A percentile compares a stretch with the other conserved stretches of the same genome.
phyloP scores from a whole-genome alignment of 2,113 vertebrate species.

The Ancistrus triradiatus region DNA sequence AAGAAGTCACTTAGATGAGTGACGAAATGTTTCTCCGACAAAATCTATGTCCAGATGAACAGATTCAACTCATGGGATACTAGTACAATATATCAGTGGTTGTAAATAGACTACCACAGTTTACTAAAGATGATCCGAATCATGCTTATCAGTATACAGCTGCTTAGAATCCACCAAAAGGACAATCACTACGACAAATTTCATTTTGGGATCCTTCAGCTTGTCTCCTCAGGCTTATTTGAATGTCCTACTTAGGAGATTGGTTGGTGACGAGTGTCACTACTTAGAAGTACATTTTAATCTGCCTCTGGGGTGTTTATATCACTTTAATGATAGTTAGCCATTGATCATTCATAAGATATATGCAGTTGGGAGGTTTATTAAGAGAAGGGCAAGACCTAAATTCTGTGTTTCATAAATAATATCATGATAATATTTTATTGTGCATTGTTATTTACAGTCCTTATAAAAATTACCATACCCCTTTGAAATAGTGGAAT shows the following conservation, averaged over 20 bases:
- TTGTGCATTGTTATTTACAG: neutral
- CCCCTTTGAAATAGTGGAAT: too few relatives aligned
- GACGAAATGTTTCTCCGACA: too few relatives aligned
- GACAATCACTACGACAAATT: constrained; percentile 25
- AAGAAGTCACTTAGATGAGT: too few relatives aligned
- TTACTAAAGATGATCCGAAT: constrained; percentile 31
- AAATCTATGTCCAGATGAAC: too few relatives aligned
- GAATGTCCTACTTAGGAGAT: constrained; percentile 16
- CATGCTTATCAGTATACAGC: constrained; percentile 22
- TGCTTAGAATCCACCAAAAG: constrained; percentile 3
- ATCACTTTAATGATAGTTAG: constrained; percentile 8
- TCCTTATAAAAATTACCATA: too few relatives aligned
- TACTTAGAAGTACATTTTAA: constrained; percentile 10
- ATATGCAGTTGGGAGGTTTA: neutral
- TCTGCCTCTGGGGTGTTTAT: constrained; percentile 10
- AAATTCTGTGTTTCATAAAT: neutral
- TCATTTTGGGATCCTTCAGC: constrained; percentile 19
- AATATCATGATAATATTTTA: constrained; percentile 3
- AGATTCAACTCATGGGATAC: too few relatives aligned
- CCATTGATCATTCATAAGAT: constrained; percentile 15
- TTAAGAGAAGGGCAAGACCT: neutral
- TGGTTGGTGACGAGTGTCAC: constrained; percentile 13
- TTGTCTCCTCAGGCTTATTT: constrained; percentile 18
- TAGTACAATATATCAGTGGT: too few relatives aligned
- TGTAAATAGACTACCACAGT: too few relatives aligned